Evolutionary conservation across 2,888 invertebrate species (phyloP).

Genomic region (Sphaerophoria taeniata): DNA sequence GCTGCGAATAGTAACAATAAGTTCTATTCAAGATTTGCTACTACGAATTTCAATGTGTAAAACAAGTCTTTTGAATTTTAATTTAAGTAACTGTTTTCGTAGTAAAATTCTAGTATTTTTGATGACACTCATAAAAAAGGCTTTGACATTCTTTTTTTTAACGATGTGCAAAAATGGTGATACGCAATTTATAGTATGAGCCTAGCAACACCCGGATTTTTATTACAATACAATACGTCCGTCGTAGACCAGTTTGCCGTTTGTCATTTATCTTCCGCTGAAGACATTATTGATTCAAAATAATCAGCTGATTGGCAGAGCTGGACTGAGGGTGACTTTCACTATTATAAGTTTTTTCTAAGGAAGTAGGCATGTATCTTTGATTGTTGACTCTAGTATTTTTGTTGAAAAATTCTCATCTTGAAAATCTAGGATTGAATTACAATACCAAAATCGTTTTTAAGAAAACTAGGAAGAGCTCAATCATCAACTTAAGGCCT

Average conservation of each 20-base stretch:
- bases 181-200: background rate
- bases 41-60: background rate
- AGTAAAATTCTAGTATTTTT: conserved; percentile 5
- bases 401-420: too few relatives aligned
- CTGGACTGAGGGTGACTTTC: background rate
- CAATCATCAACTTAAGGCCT: too few relatives aligned
- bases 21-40: background rate
- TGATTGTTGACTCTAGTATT: too few relatives aligned
- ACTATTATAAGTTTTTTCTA: background rate
- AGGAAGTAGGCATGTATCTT: too few relatives aligned
- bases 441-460: too few relatives aligned
- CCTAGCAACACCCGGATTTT: conserved; percentile 5
- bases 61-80: conserved; percentile 6
- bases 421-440: too few relatives aligned
- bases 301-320: conserved; percentile 9
- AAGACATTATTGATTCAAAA: background rate
- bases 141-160: background rate
- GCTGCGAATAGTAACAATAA: too few relatives aligned
- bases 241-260: background rate
- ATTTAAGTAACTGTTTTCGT: conserved; percentile 1
- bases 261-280: background rate
- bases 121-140: background rate
- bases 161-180: background rate
- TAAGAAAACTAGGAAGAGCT: too few relatives aligned
- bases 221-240: background rate